Evolutionary conservation across 2,113 vertebrate genomes (phyloP).

Genomic region (Theristicus caerulescens): DNA sequence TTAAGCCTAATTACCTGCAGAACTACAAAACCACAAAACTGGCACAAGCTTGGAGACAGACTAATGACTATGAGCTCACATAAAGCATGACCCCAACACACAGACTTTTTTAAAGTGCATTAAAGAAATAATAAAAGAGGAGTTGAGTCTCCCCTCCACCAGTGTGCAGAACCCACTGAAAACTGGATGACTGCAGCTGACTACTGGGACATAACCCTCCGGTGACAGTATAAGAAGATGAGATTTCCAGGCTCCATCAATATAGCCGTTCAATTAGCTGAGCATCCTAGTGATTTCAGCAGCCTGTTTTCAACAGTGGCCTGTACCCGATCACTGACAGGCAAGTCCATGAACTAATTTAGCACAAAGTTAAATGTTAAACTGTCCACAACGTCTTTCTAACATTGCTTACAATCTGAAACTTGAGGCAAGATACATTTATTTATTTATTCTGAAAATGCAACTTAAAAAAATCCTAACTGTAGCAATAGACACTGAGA

Average conservation of each 20-base stretch:
- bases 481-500: neutral
- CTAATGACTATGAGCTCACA: neutral
- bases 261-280: neutral
- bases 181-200: neutral
- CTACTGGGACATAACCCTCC: neutral
- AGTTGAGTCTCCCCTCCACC: neutral
- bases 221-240: neutral
- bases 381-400: neutral
- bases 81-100: neutral
- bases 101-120: neutral
- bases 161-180: neutral
- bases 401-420: neutral
- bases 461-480: neutral
- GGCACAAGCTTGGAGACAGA: neutral
- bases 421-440: neutral
- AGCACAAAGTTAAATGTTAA: neutral
- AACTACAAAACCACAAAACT: neutral
- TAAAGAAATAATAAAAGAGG: neutral
- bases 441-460: neutral
- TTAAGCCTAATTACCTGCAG: conserved; percentile 18
- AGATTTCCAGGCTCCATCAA: neutral
- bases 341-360: neutral
- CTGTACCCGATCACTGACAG: neutral
- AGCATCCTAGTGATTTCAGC: neutral
- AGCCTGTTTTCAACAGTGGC: neutral